phyloP scores from a whole-genome alignment of 2,888 invertebrate genomes.

The Charanyca ferruginea region DNA sequence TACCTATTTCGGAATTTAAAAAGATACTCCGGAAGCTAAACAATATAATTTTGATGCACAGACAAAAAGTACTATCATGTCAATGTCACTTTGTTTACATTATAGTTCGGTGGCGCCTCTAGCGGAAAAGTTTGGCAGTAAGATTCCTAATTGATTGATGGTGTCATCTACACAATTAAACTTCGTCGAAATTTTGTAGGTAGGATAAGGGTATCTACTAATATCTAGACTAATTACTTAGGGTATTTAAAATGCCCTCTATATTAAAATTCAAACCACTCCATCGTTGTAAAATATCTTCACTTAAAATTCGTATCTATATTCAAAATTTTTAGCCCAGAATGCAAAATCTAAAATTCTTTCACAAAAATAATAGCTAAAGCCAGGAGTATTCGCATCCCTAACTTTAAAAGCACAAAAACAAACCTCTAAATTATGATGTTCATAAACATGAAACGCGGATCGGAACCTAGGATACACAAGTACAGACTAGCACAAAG shows the following conservation, averaged over 20 bases:
- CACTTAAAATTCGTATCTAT: constrained; percentile 9
- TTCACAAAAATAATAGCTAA: constrained; percentile 22
- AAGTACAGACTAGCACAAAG: constrained; percentile 55
- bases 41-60: too few relatives aligned
- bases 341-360: constrained; percentile 33
- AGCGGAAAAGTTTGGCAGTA: too few relatives aligned
- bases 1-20: too few relatives aligned
- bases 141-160: too few relatives aligned
- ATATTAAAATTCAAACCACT: constrained; percentile 2
- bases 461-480: constrained; percentile 44
- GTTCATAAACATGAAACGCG: constrained; percentile 58
- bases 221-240: too few relatives aligned
- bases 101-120: too few relatives aligned
- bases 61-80: too few relatives aligned
- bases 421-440: constrained; percentile 53
- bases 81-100: too few relatives aligned
- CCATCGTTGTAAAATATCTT: background rate
- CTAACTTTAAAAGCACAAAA: constrained; percentile 48
- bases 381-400: constrained; percentile 3
- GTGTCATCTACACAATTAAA: too few relatives aligned
- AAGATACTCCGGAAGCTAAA: too few relatives aligned
- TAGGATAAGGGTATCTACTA: too few relatives aligned
- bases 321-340: background rate
- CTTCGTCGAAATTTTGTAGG: too few relatives aligned
- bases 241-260: background rate